phyloP scores from a whole-genome alignment of 1,140 invertebrate genomes.

The Andricus grossulariae region DNA sequence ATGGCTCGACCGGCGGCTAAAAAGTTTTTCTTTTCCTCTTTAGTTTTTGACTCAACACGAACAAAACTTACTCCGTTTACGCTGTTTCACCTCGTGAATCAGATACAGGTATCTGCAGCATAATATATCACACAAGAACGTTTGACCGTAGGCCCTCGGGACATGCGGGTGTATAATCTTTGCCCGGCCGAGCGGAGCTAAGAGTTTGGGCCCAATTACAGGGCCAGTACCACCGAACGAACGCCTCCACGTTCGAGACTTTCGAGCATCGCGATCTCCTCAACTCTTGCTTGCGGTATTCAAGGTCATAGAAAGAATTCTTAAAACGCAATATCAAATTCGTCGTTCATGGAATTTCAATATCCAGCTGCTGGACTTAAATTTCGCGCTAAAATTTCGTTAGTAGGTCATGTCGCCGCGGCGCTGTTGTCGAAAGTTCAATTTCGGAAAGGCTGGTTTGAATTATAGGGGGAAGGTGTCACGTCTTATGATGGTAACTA shows the following conservation, averaged over 20 bases:
- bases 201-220: conserved; percentile 76
- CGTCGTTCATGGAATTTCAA: neutral
- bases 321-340: conserved; percentile 16
- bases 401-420: no score
- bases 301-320: conserved; percentile 53
- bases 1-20: conserved; percentile 8
- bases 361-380: neutral
- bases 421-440: no score
- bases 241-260: conserved; percentile 69
- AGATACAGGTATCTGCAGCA: conserved; percentile 74
- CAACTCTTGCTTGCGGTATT: conserved; percentile 54
- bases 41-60: conserved; percentile 32
- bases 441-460: no score
- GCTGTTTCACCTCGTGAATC: conserved; percentile 73
- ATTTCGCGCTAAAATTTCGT: neutral
- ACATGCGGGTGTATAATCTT: conserved; percentile 76
- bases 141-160: conserved; percentile 68
- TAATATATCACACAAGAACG: conserved; percentile 75
- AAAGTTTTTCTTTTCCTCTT: conserved; percentile 28
- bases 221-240: conserved; percentile 75
- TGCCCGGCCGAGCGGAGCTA: conserved; percentile 70
- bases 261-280: conserved; percentile 59
- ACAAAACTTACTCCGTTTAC: conserved; percentile 70
- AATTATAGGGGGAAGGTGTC: no score
- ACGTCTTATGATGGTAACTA: no score